Evolutionary conservation across 2,797 vertebrate species (phyloP).

Genomic region (Phyllotis vaccarum): DNA sequence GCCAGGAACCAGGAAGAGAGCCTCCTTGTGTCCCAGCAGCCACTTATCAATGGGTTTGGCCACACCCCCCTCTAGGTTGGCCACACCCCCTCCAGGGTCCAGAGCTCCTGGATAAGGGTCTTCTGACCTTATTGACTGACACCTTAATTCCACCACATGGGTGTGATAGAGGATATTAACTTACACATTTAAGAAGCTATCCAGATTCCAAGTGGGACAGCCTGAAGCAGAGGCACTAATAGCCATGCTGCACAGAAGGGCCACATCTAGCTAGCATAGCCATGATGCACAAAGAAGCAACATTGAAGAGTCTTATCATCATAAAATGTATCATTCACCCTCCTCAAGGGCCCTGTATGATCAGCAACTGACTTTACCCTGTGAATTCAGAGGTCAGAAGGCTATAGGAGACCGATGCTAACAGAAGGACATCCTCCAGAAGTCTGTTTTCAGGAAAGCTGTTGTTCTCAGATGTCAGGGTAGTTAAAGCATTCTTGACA

Average conservation of each 20-base stretch:
- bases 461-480: not conserved
- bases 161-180: not conserved
- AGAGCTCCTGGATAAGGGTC: too few relatives aligned
- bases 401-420: not conserved
- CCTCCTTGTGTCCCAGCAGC: too few relatives aligned
- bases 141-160: too few relatives aligned
- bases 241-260: not conserved
- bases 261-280: not conserved
- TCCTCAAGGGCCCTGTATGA: not conserved
- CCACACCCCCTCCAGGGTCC: too few relatives aligned
- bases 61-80: too few relatives aligned
- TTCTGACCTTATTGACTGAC: too few relatives aligned
- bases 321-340: not conserved
- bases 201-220: not conserved
- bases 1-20: too few relatives aligned
- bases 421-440: not conserved
- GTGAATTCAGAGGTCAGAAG: too few relatives aligned
- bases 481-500: not conserved
- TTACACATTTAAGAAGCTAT: not conserved
- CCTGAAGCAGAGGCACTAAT: not conserved
- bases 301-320: not conserved
- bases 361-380: not conserved
- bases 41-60: too few relatives aligned
- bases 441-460: not conserved
- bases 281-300: not conserved